Base-by-base conservation (phyloP, 2,113 vertebrate species). In the Budorcas taxicolor region DNA sequence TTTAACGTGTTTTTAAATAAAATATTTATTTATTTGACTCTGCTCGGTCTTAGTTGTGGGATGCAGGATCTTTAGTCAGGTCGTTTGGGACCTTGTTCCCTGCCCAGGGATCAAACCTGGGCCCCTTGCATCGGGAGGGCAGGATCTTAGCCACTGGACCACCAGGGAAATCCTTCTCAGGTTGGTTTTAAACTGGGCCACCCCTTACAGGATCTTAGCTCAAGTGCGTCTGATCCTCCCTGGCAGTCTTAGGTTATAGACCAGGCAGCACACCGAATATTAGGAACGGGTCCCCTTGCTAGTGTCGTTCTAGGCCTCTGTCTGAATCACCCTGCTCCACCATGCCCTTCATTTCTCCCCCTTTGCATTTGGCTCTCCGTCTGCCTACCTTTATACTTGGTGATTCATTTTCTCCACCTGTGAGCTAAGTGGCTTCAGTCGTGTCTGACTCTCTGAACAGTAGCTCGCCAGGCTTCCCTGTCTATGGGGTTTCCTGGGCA, bases 281-380 rank as follows among this genome's bases (percentile, higher is more conserved):
- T 17, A 76, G 64, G 47, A 45, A n/a, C 0, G n/a, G 27, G 31
- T 13, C 52, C 53, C 27, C 15, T 80, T 14, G 8, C 58, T 12
- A 12, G 11, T 0, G 17, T 33, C 14, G 4, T 47, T 52, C 31
- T 14, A 23, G 58, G 62, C 31, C 58, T 88, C 57, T 11, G 1
- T 40, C 47, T 33, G 19, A 52, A 27, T 33, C 50, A 31, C 11
- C 45, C 64, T 60, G 45, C 29, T 33, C 12, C 52, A 15, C 12
- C 4, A 0, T 16, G 50, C 2, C 50, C 57, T 52, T 33, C 4
- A 6, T 17, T 47, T 25, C n/a, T 25, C 7, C 31, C n/a, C 14
- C 31, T 78, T 31, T 67, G 57, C 31, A 14, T 67, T 92, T 57
- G 47, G 27, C 58, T 55, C 82, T 58, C 36, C 23, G 15, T 62